Conservation (phyloP, 1,140 invertebrate genomes). For the Rhagoletis pomonella region DNA sequence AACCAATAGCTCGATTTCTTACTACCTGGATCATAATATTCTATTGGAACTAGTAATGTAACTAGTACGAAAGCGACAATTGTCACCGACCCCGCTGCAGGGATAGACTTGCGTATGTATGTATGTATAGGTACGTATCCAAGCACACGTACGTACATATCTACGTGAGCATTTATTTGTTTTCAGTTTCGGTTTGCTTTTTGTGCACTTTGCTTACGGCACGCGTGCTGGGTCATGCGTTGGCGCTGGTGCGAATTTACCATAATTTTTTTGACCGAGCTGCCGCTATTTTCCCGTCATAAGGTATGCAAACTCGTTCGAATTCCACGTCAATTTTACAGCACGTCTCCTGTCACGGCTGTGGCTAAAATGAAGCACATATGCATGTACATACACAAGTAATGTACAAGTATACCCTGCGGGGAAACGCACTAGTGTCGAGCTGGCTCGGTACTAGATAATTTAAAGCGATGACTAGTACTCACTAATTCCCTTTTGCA, state of each 20-base stretch:
- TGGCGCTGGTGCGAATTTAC: neutral
- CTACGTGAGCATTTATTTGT: neutral
- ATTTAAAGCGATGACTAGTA: too few species aligned
- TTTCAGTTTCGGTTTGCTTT: neutral
- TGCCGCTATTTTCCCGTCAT: conserved; percentile 8
- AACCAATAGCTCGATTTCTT: too few species aligned
- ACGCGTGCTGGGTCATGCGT: neutral
- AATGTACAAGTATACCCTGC: neutral
- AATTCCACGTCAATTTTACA: conserved; percentile 30
- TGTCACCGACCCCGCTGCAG: too few species aligned
- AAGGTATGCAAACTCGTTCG: conserved; percentile 33
- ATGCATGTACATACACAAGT: neutral
- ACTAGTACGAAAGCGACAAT: too few species aligned
- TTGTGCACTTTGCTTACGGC: neutral
- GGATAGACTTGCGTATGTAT: too few species aligned
- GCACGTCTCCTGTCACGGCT: neutral
- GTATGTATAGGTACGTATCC: too few species aligned
- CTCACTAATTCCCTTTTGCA: too few species aligned
- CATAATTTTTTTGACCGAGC: neutral
- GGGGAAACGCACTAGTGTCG: too few species aligned
- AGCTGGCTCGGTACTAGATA: too few species aligned
- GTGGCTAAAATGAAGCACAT: neutral
- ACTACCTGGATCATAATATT: too few species aligned
- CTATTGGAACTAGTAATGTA: too few species aligned
- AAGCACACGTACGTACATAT: neutral